phyloP scores from a whole-genome alignment of 2,113 vertebrate genomes.

The Abramis brama region DNA sequence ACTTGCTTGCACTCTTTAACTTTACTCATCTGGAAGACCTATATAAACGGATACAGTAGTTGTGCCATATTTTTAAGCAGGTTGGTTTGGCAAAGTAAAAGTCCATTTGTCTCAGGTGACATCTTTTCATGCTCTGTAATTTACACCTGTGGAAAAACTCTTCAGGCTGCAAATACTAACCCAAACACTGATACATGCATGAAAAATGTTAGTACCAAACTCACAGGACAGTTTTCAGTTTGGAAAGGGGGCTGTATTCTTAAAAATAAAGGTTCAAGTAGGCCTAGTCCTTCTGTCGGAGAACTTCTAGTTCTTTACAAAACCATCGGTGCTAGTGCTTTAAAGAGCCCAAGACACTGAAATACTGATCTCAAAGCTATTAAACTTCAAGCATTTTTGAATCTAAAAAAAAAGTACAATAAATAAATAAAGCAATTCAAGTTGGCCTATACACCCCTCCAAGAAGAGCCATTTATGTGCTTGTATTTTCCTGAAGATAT shows the following conservation, averaged over 20 bases:
- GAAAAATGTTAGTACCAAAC: slow-evolving; percentile 71
- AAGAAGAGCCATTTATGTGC: not conserved
- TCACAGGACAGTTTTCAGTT: slow-evolving; percentile 66
- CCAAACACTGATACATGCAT: slow-evolving; percentile 70
- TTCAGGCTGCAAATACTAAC: slow-evolving; percentile 69
- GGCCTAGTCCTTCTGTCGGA: too few relatives aligned
- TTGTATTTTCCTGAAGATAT: slow-evolving; percentile 64
- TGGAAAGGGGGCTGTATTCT: slow-evolving; percentile 65
- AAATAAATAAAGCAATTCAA: not conserved
- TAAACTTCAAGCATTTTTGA: not conserved
- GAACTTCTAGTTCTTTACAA: not conserved
- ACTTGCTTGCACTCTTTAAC: too few relatives aligned
- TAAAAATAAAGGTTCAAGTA: not conserved
- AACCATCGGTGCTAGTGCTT: not conserved
- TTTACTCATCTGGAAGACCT: not conserved
- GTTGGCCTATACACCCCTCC: not conserved
- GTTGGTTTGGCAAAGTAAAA: slow-evolving; percentile 1
- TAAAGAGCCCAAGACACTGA: too few relatives aligned
- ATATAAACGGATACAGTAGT: not conserved
- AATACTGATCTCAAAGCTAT: not conserved
- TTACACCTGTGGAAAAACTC: slow-evolving; percentile 78
- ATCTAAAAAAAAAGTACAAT: not conserved
- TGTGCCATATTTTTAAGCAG: not conserved
- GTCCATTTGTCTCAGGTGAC: slow-evolving; percentile 36
- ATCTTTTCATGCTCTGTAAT: slow-evolving; percentile 66